phyloP scores from a whole-genome alignment of 2,888 invertebrate species.

The Diaphora mendica region DNA sequence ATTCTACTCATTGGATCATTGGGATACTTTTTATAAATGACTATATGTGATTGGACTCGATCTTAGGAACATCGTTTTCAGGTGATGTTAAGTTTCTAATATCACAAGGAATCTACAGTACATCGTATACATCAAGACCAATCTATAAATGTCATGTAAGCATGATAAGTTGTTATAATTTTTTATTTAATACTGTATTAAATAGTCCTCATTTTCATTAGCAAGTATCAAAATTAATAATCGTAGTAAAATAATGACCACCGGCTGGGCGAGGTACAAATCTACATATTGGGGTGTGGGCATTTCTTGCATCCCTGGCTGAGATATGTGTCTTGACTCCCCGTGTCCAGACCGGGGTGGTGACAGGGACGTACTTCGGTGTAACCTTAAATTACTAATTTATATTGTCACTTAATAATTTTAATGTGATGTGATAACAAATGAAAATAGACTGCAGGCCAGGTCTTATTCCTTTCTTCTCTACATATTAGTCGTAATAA shows the following conservation, averaged over 20 bases:
- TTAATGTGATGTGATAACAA: no score
- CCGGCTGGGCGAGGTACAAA: constrained; percentile 73
- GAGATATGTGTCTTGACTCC: constrained; percentile 85
- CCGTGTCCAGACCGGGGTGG: constrained; percentile 81
- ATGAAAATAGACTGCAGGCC: neutral
- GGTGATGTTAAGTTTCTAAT: neutral
- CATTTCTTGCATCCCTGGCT: constrained; percentile 86
- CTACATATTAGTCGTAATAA: neutral
- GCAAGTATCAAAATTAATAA: constrained; percentile 63
- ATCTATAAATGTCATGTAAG: neutral
- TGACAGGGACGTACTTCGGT: constrained; percentile 63
- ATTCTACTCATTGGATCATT: no score
- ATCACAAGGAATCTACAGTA: neutral
- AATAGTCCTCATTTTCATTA: neutral
- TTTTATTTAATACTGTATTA: neutral
- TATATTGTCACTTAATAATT: neutral
- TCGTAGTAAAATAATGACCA: constrained; percentile 64
- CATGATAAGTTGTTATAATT: neutral
- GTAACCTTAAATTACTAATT: neutral
- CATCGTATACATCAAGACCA: neutral
- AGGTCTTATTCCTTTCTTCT: neutral
- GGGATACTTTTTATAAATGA: no score
- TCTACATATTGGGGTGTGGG: constrained; percentile 86
- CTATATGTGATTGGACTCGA: no score
- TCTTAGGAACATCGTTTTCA: no score